Evolutionary conservation across 2,113 vertebrate genomes (phyloP).

Genomic region (Platanista minor): DNA sequence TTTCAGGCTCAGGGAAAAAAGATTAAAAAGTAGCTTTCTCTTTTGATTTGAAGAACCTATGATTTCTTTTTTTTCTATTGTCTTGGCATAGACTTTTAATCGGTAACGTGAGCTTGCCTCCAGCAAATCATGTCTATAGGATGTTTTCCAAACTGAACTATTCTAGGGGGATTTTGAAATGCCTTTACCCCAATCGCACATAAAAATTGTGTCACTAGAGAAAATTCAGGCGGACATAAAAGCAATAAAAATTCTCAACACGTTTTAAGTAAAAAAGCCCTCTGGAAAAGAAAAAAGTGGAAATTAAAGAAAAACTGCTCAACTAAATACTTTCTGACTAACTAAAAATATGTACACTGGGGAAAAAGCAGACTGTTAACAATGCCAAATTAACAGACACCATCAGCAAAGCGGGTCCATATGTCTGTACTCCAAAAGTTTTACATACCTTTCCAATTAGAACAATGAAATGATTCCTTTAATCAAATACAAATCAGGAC

Average conservation of each 20-base stretch:
- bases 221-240: constrained; percentile 74
- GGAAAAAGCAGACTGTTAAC: constrained; percentile 40
- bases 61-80: constrained; percentile 64
- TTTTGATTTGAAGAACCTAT: constrained; percentile 68
- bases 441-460: constrained; percentile 60
- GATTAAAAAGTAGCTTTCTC: constrained; percentile 47
- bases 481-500: constrained; percentile 63
- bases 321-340: constrained; percentile 71
- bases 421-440: constrained; percentile 55
- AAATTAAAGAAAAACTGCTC: constrained; percentile 58
- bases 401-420: constrained; percentile 60
- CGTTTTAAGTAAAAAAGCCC: constrained; percentile 70
- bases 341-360: constrained; percentile 25
- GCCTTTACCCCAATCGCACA: constrained; percentile 77
- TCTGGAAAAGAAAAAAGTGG: constrained; percentile 18
- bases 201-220: constrained; percentile 73
- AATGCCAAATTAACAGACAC: constrained; percentile 68
- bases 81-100: constrained; percentile 79
- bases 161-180: constrained; percentile 78
- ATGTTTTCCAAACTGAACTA: constrained; percentile 79
- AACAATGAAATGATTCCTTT: constrained; percentile 68
- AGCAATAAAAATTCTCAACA: constrained; percentile 68
- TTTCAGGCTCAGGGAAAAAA: constrained; percentile 47
- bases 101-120: constrained; percentile 76
- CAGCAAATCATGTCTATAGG: constrained; percentile 81